Evolutionary conservation across 2,113 vertebrate genomes (phyloP), one percentile per base, ranked within the genome.

Genomic region (Macaca mulatta): DNA sequence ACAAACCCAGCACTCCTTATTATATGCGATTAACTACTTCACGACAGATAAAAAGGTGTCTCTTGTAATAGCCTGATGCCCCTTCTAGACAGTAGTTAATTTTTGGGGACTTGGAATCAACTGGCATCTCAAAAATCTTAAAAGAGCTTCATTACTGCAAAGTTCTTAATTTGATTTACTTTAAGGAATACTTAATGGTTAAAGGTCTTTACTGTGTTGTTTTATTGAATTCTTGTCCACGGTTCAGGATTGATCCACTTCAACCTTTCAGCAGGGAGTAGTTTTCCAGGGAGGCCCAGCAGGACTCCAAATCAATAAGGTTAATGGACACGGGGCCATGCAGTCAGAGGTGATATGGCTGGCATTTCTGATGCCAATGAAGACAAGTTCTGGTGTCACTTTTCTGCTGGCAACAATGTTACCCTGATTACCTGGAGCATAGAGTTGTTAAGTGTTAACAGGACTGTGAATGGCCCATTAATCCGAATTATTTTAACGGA

Each of bases 201-300:
- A 97, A 98, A 98, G 95, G 97, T 98, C 93, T 90, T 97, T 96
- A 97, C 98, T 96, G 98, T 98, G 98, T 98, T 99, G 99, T 99
- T 98, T 99, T 99, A 99, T 99, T 98, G 99, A 99, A 99, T 99
- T 99, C 99, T 99, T 99, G 98, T 99, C 99, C 99, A 97, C 98
- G 98, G 99, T 99, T 98, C 97, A 99, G 99, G 99, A 99, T 99
- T 99, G 99, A 99, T 99, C 99, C 99, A 99, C 99, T 99, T 99
- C 99, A 99, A 98, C 98, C 97, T 98, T 99, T 98, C 99, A 99
- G 99, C 98, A 97, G 99, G 99, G 99, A 99, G 98, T 86, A 98
- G 99, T 99, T 99, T 99, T 99, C 99, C 99, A 99, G 99, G 99
- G 99, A 98, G 99, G 97, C 99, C 99, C 99, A 99, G 99, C 99